Base-by-base conservation (phyloP, 1,140 invertebrate genomes). In the Aleiodes sp. region DNA sequence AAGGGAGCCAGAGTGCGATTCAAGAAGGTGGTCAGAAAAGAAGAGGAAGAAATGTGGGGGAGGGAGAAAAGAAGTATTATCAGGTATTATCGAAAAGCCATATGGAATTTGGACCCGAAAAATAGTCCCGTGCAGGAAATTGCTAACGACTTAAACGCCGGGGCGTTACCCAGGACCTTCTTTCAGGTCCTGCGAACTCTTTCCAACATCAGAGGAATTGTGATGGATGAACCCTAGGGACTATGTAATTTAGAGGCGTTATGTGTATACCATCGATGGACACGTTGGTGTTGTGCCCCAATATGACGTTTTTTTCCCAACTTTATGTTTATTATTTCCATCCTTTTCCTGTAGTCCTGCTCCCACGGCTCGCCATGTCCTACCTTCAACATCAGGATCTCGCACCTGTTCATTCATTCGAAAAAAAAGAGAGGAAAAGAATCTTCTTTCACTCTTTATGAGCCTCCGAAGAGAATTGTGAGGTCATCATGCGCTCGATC, bases 81-180 rank as follows among this genome's bases (percentile, higher is more conserved):
- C 77, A 75, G 72, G 70, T 74, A 83, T 82, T 81, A 82, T 82
- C 79, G 79, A n/a, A 77, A 12, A 59, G 70, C 80, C 84, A 86
- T 85, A 84, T 84, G 83, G 83, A 85, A 85, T 86, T 84, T 86
- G 74, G 78, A 60, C 74, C 72, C 70, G 81, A 82, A 71, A 73
- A 83, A 83, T 81, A 82, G 83, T 84, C 75, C 77, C 77, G 80
- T 75, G 82, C 83, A 86, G 84, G 83, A 86, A 86, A 86, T 86
- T 86, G 79, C 84, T 85, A 86, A 86, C 83, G 81, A 85, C 84
- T 84, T 86, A 85, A 86, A 86, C 80, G 81, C 73, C 79, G 80
- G 83, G 84, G 83, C 83, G 83, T 78, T 80, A 69, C 78, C 65
- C 56, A 73, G 72, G 76, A 76, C 75, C 73, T 76, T 76, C 72